Percentiles rank a stretch among this genome's conserved stretches.
These are phyloP conservation scores for Drosophila funebris DNA, from an alignment of 1,140 invertebrate species.

Conservation along the genomic window DNA sequence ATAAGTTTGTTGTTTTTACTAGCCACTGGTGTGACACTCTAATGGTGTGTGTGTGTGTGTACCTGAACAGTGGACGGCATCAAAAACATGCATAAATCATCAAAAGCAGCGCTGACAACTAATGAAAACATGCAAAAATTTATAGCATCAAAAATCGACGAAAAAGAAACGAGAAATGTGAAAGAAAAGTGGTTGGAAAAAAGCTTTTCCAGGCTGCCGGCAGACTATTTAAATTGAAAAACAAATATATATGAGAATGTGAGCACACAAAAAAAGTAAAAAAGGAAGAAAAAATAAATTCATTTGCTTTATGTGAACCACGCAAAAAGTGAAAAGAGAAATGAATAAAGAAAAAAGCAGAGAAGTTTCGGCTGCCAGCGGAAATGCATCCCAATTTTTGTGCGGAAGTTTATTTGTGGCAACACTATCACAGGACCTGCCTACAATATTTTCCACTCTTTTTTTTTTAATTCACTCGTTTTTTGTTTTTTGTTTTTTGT, in stretches of 20 bases:
- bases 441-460: slow-evolving; percentile 9
- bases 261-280: too few species aligned
- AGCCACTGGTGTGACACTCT: slow-evolving; percentile 5
- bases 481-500: slow-evolving; percentile 21
- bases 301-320: slow-evolving; percentile 72
- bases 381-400: slow-evolving; percentile 75
- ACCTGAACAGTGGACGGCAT: slow-evolving; percentile 39
- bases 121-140: slow-evolving; percentile 82
- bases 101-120: slow-evolving; percentile 79
- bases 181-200: slow-evolving; percentile 28
- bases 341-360: not conserved
- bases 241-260: slow-evolving; percentile 24
- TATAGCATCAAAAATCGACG: slow-evolving; percentile 58
- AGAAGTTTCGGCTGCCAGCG: slow-evolving; percentile 40
- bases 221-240: slow-evolving; percentile 72
- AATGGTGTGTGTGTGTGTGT: slow-evolving; percentile 7
- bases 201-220: slow-evolving; percentile 45
- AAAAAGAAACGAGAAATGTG: slow-evolving; percentile 29
- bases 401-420: slow-evolving; percentile 80
- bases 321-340: slow-evolving; percentile 35
- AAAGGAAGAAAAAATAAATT: slow-evolving; percentile 78
- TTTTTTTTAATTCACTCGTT: too few species aligned
- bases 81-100: slow-evolving; percentile 82
- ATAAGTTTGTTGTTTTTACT: slow-evolving; percentile 67
- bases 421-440: slow-evolving; percentile 64